Base-by-base conservation (phyloP, 2,888 invertebrate genomes). In the Chrysomela aeneicollis region DNA sequence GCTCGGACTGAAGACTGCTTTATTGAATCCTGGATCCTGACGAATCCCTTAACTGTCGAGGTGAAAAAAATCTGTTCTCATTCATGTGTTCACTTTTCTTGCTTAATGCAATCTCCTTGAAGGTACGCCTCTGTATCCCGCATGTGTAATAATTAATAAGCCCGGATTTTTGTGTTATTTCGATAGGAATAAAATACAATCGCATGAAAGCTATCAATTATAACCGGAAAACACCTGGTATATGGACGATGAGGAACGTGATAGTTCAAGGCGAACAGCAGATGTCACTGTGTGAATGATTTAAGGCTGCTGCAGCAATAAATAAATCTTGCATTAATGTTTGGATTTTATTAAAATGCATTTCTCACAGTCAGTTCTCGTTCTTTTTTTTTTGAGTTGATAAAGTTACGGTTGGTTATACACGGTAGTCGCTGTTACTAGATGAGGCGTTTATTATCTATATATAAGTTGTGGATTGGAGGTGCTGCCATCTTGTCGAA, bases 261-360 rank as follows among this genome's bases (percentile, higher is more conserved):
- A 79, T 79, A 79, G 80, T 79, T 79, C 79, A 79, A 79, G 79
- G 79, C 76, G 72, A 79, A 72, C 78, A 72, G 77, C 76, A 78
- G 78, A 77, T 78, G 79, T 79, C 78, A 78, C 76, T 76, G 71
- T 73, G 74, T 79, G 78, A 79, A 76, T 79, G 79, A 79, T 79
- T 79, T 78, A 79, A 75, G 74, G 73, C 68, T 69, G 72, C 72
- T 70, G 71, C 71, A 67, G 75, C 72, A 75, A 77, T 77, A 76
- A 76, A 77, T 77, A 77, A 77, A 75, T 77, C 77, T 71, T 76
- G 15, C 77, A 77, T 78, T 76, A 77, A 77, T 76, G 76, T 69
- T 46, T 26, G 22, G 19, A 26, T 18, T 57, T 46, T 46, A 46
- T 46, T 57, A 46, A 46, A 57, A 57, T 22, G 21, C 37, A 17